Base-by-base conservation (phyloP, 2,797 vertebrate genomes). In the Lutjanus argentimaculatus region DNA sequence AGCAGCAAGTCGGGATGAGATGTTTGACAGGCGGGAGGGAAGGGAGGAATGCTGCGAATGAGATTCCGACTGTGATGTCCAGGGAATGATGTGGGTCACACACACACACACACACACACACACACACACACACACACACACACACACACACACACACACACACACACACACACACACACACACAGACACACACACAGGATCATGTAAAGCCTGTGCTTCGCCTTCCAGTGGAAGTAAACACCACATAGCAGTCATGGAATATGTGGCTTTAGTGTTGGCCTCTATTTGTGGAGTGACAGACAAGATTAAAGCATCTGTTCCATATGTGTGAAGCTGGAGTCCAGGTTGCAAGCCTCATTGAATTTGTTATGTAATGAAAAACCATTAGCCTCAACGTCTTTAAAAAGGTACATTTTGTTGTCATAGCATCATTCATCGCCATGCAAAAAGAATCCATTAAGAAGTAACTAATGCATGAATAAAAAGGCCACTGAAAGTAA, bases 161-260 rank as follows among this genome's bases (percentile, higher is more conserved):
- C 69, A 76, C 19, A 19, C 67, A 19, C 53, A 17, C 51, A 22
- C 19, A 7, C 75, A 78, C 48, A 72, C 67, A 19, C 53, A 22
- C 51, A 45, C 19, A 12, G 73, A 80, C 48, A 72, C 67, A 19
- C 53, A 67, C 69, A 76, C 19, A 19, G 1, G 42, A 74, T 67
- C n/a, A 17, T 77, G 80, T 73, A 74, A 78, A 86, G 77, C 67
- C 78, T 42, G 1, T 42, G 48, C 68, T 84, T 69, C 79, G 51
- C 19, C 69, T 81, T 69, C 8, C 67, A 58, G 51, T 67, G 62
- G 64, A 79, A 58, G 82, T 65, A 84, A 88, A 89, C 79, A 87
- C 67, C 78, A 82, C 74, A 21, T 3, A 59, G 22, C 62, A 53
- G 65, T 72, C 45, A 67, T 61, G 76, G 76, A 83, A 89, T 61